Percentiles rank a stretch among this genome's conserved stretches.
Evolutionary conservation across 1,140 invertebrate genomes (phyloP).

Genomic region (Vanessa atalanta): DNA sequence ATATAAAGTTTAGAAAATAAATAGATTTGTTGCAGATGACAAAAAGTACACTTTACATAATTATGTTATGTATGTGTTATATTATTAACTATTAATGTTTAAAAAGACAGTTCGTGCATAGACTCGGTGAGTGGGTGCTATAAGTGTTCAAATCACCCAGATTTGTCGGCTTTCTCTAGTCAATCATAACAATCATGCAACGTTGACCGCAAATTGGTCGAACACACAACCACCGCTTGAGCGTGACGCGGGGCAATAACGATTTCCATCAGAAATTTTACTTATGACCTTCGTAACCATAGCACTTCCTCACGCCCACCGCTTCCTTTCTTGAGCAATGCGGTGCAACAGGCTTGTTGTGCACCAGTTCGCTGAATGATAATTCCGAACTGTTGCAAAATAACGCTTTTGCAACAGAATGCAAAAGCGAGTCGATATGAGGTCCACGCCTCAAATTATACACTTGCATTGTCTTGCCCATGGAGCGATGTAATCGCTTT

Average conservation of each 20-base stretch:
- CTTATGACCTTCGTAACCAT: conserved; percentile 63
- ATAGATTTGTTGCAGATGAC: too few relatives aligned
- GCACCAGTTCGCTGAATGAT: conserved; percentile 77
- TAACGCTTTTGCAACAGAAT: conserved; percentile 66
- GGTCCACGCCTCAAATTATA: conserved; percentile 73
- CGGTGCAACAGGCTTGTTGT: conserved; percentile 66
- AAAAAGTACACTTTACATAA: neutral
- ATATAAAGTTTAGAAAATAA: too few relatives aligned
- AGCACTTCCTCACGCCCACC: conserved; percentile 66
- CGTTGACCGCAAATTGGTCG: conserved; percentile 42
- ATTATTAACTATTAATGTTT: too few relatives aligned
- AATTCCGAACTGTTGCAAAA: conserved; percentile 76
- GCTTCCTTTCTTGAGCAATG: conserved; percentile 66
- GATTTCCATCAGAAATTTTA: conserved; percentile 56
- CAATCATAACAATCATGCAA: conserved; percentile 40
- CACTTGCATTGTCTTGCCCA: conserved; percentile 57
- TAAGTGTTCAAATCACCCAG: conserved; percentile 11
- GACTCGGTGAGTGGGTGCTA: conserved; percentile 7
- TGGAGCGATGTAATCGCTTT: conserved; percentile 34
- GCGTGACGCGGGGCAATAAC: conserved; percentile 52
- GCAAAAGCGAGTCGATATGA: conserved; percentile 69
- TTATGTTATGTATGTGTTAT: too few relatives aligned
- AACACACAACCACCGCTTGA: conserved; percentile 38
- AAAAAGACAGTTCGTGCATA: conserved; percentile 6
- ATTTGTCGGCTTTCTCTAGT: conserved; percentile 37